Conservation (phyloP, 2,888 invertebrate species). For the Aleiodes alternator region DNA sequence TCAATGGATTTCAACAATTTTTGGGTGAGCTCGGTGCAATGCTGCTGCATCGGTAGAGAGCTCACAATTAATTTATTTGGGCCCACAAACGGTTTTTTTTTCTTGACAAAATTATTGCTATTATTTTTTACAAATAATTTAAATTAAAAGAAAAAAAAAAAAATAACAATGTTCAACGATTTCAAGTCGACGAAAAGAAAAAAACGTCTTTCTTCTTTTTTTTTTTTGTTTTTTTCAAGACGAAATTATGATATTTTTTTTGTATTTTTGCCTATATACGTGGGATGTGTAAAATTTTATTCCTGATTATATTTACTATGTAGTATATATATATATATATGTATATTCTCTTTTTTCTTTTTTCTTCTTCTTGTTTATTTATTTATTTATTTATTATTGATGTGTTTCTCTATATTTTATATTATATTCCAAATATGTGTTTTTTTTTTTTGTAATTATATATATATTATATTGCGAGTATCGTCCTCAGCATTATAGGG, state of each 20-base stretch:
- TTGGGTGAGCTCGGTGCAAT: slow-evolving; percentile 90
- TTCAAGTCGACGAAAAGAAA: too few species aligned
- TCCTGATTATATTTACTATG: slow-evolving; percentile 2
- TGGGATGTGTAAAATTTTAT: slow-evolving; percentile 5
- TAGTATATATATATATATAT: too few species aligned
- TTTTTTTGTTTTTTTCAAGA: too few species aligned
- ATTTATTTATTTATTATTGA: slow-evolving; percentile 8
- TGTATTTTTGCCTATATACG: not conserved
- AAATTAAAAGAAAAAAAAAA: not conserved
- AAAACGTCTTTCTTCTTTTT: too few species aligned
- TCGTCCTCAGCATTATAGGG: slow-evolving; percentile 35
- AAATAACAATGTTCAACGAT: not conserved
- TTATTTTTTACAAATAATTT: slow-evolving; percentile 61
- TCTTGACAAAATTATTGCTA: slow-evolving; percentile 34
- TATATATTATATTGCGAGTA: slow-evolving; percentile 37
- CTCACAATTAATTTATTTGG: slow-evolving; percentile 66
- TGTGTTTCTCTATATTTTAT: not conserved
- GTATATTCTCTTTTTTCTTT: too few species aligned
- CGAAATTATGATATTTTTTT: too few species aligned
- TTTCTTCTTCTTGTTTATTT: not conserved
- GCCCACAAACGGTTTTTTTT: slow-evolving; percentile 33
- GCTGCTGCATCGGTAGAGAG: slow-evolving; percentile 76
- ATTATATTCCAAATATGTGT: slow-evolving; percentile 41
- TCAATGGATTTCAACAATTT: slow-evolving; percentile 97
- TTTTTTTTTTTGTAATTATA: not conserved